These are phyloP conservation scores for Cotesia vestalis DNA, from an alignment of 1,140 invertebrate species.

Conservation along the genomic window DNA sequence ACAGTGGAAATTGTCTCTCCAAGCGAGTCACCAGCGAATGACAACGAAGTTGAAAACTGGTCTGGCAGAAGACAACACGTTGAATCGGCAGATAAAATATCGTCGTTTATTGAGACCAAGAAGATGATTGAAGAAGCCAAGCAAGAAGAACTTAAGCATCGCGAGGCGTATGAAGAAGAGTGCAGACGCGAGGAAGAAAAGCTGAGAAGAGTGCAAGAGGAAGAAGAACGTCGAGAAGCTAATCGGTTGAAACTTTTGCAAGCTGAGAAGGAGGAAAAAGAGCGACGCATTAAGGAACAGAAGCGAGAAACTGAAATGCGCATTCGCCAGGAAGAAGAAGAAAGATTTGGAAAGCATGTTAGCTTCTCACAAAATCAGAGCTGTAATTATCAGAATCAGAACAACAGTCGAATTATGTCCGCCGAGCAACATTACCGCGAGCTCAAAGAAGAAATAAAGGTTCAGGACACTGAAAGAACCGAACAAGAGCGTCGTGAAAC, in stretches of 20 bases:
- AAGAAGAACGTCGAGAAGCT: slow-evolving; percentile 43
- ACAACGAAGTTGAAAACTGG: slow-evolving; percentile 49
- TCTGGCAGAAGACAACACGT: slow-evolving; percentile 44
- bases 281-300: slow-evolving; percentile 29
- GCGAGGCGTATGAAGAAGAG: slow-evolving; percentile 48
- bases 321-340: slow-evolving; percentile 50
- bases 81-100: slow-evolving; percentile 51
- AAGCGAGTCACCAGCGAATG: slow-evolving; percentile 41
- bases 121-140: slow-evolving; percentile 56
- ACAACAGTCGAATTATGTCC: slow-evolving; percentile 31
- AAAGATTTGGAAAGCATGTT: slow-evolving; percentile 44
- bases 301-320: slow-evolving; percentile 43
- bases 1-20: slow-evolving; percentile 55
- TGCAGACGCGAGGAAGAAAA: slow-evolving; percentile 47
- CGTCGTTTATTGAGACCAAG: slow-evolving; percentile 55
- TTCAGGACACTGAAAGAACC: slow-evolving; percentile 44
- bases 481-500: slow-evolving; percentile 48
- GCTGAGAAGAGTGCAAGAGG: slow-evolving; percentile 46
- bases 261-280: slow-evolving; percentile 40
- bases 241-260: slow-evolving; percentile 35
- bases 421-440: slow-evolving; percentile 42
- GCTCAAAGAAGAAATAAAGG: slow-evolving; percentile 46
- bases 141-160: slow-evolving; percentile 52
- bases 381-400: neutral
- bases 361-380: slow-evolving; percentile 38